phyloP scores from a whole-genome alignment of 2,888 invertebrate species.

The Megaustenia siamemsis region DNA sequence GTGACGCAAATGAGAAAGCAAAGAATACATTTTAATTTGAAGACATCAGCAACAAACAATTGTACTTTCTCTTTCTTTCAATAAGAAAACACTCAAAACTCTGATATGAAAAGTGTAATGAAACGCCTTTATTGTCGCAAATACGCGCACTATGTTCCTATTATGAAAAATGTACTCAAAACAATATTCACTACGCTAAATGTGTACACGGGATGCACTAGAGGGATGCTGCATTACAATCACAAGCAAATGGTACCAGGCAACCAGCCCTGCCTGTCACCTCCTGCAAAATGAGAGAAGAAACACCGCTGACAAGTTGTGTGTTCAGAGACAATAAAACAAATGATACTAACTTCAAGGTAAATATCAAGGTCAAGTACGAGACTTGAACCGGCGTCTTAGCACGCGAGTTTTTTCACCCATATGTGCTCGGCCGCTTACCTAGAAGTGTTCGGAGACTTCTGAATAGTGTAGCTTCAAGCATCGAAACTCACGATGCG shows the following conservation, averaged over 20 bases:
- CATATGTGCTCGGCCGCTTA: too few relatives aligned
- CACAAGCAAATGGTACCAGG: constrained; percentile 36
- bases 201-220: constrained; percentile 33
- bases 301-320: too few relatives aligned
- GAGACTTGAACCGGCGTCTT: too few relatives aligned
- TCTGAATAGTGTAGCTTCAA: too few relatives aligned
- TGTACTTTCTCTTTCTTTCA: not conserved
- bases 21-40: not conserved
- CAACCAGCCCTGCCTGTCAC: constrained; percentile 4
- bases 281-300: constrained; percentile 11
- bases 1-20: not conserved
- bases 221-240: constrained; percentile 19
- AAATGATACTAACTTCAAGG: not conserved
- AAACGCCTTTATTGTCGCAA: constrained; percentile 53
- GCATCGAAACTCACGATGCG: too few relatives aligned
- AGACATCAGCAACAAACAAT: not conserved
- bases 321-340: constrained; percentile 12
- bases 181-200: constrained; percentile 40
- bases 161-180: constrained; percentile 47
- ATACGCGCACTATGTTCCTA: constrained; percentile 44
- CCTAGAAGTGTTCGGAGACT: too few relatives aligned
- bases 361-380: too few relatives aligned
- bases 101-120: constrained; percentile 43
- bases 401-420: too few relatives aligned
- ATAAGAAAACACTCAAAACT: not conserved